Evolutionary conservation across 2,888 invertebrate genomes (phyloP).

Genomic region (Mallateleia sp.): DNA sequence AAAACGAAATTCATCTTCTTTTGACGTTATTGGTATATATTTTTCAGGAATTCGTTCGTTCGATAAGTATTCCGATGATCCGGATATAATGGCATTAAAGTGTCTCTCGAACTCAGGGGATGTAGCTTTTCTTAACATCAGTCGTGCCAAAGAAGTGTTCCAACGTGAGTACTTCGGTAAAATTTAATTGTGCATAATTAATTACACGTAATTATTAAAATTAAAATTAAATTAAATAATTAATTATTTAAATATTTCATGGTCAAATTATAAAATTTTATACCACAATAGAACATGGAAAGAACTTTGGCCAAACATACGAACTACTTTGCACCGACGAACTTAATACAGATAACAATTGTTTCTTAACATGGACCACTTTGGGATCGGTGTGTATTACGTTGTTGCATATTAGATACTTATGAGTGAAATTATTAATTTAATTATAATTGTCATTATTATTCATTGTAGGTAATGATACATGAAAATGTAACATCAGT

Average conservation of each 20-base stretch:
- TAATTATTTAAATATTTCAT: too few species aligned
- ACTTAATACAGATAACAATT: constrained; percentile 74
- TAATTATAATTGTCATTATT: too few species aligned
- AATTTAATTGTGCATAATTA: too few species aligned
- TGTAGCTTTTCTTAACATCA: constrained; percentile 94
- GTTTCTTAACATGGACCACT: constrained; percentile 87
- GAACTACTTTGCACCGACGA: constrained; percentile 85
- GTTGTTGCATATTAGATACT: too few species aligned
- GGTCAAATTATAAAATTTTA: too few species aligned
- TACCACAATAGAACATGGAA: constrained; percentile 54
- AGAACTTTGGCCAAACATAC: constrained; percentile 36
- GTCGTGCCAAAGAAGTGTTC: constrained; percentile 91
- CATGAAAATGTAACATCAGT: constrained; percentile 91
- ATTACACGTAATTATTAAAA: too few species aligned
- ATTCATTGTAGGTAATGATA: constrained; percentile 91
- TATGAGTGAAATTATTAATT: too few species aligned
- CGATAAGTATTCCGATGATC: constrained; percentile 40
- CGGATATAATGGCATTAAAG: constrained; percentile 82
- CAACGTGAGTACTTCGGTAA: constrained; percentile 90
- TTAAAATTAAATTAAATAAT: too few species aligned
- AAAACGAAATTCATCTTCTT: too few species aligned
- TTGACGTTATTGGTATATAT: too few species aligned
- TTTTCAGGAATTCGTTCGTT: constrained; percentile 57
- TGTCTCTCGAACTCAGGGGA: constrained; percentile 94
- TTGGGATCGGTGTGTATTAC: constrained; percentile 87